phyloP scores from a whole-genome alignment of 1,140 invertebrate species.

The Chlorops oryzae region DNA sequence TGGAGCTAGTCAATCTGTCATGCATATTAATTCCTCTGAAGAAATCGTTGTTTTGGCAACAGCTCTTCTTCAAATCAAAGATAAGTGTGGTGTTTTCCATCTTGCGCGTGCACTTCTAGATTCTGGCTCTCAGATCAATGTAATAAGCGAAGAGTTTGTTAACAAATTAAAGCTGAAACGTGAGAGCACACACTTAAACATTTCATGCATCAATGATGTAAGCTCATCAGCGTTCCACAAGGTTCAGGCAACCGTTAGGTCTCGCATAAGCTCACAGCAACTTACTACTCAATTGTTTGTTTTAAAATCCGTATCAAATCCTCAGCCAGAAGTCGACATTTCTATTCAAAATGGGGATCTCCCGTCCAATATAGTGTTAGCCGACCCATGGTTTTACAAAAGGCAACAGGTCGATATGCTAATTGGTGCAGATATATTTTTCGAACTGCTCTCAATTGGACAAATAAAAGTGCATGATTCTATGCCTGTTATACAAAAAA shows the following conservation, averaged over 20 bases:
- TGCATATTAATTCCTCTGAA: neutral
- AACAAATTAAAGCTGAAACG: neutral
- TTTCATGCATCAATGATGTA: conserved; percentile 2
- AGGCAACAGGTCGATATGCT: conserved; percentile 35
- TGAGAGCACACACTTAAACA: neutral
- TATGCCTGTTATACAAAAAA: conserved; percentile 30
- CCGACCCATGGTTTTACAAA: conserved; percentile 24
- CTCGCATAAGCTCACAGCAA: neutral
- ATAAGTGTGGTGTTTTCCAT: neutral
- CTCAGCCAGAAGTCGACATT: conserved; percentile 4
- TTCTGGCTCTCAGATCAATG: conserved; percentile 11
- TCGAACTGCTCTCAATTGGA: conserved; percentile 28
- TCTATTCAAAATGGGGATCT: conserved; percentile 10
- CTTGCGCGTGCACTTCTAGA: conserved; percentile 8
- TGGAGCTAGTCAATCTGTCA: neutral
- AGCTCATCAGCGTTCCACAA: neutral
- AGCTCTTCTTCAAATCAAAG: neutral
- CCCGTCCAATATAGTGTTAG: conserved; percentile 21
- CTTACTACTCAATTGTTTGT: conserved; percentile 6
- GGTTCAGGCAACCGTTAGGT: neutral
- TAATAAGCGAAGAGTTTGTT: conserved; percentile 7
- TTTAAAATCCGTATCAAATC: conserved; percentile 1
- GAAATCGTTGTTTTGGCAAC: conserved; percentile 9
- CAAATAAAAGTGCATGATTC: conserved; percentile 20
- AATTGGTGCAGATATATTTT: conserved; percentile 31